Percentiles rank a stretch among this genome's conserved stretches.
Evolutionary conservation across 2,888 invertebrate species (phyloP).

Genomic region (Drosophila cognata): DNA sequence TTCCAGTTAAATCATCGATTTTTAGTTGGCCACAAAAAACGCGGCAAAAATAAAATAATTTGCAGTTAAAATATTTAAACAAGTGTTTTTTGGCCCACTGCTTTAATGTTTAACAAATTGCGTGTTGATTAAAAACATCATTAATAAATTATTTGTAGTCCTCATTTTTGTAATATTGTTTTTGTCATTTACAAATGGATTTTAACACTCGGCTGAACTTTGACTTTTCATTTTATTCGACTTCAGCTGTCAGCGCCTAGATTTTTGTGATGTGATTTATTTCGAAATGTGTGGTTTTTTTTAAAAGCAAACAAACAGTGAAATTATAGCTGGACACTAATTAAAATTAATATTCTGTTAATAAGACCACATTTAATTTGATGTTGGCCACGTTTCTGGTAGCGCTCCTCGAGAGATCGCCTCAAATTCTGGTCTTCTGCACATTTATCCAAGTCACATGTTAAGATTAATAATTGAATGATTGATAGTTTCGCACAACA

Average conservation of each 20-base stretch:
- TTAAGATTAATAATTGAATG: conserved; percentile 51
- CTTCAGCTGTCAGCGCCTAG: conserved; percentile 16
- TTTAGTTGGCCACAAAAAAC: conserved; percentile 10
- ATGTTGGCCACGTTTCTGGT: conserved; percentile 38
- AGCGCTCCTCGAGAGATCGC: conserved; percentile 2
- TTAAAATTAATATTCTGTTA: conserved; percentile 52
- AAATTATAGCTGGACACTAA: conserved; percentile 22
- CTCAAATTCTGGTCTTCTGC: neutral
- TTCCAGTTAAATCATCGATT: conserved; percentile 55
- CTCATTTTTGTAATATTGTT: neutral
- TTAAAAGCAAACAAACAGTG: neutral
- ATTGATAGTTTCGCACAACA: conserved; percentile 53
- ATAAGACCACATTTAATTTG: conserved; percentile 45
- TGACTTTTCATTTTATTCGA: neutral
- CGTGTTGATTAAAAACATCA: conserved; percentile 49
- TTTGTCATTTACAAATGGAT: conserved; percentile 37
- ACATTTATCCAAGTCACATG: conserved; percentile 16
- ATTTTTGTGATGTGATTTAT: conserved; percentile 40
- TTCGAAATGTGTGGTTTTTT: neutral
- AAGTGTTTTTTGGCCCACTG: conserved; percentile 6
- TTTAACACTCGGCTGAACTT: conserved; percentile 19
- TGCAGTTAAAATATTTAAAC: conserved; percentile 23
- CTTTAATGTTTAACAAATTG: conserved; percentile 41
- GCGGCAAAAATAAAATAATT: neutral
- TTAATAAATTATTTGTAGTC: conserved; percentile 33